Base-by-base conservation (phyloP, 2,113 vertebrate species). In the human region DNA sequence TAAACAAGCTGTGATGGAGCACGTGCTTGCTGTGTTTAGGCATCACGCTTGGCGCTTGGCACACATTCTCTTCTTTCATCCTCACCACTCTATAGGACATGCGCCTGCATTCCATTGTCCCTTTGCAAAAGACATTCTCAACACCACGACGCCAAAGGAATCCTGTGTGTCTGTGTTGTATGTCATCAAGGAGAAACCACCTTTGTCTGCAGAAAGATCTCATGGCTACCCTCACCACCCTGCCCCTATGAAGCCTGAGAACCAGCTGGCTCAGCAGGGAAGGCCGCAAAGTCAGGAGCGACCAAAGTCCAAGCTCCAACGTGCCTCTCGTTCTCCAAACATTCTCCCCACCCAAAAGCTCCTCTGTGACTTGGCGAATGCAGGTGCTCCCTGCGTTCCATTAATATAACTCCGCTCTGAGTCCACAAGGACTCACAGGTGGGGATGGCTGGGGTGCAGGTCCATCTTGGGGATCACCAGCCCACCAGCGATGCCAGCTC, bases 11-110 rank as follows among this genome's bases (percentile, higher is more conserved):
- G 0, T 7, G 61, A 27, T 1, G 13, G 2, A 13, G 18, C 43
- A 2, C 0, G 0, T 1, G 40, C 70, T 55, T 1, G 8, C 25
- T 0, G 4, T 6, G 66, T 50, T 3, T 6, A 6, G 27, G 20
- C 2, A 8, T 50, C 10, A 0, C 0, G 1, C 78, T 35, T 8
- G 2, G 23, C 7, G 0, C 35, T 9, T 20, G 1, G 0, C 4
- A 0, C 0, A 8, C 3, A 0, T 3, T n/a, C 45, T n/a, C 50
- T 84, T 27, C 5, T 27, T 82, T 35, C 30, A 1, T 5, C 55
- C 86, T 89, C 11, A 57, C 23, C 2, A 1, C 18, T 23, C 38
- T 13, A 0, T 0, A 22, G 27, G 68, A 27, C 3, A 0, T 1
- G 8, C 10, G 5, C 50, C 48, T 45, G 3, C 5, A 0, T 17